These are phyloP conservation scores for Drosophila grimshawi DNA, from an alignment of 1,140 invertebrate genomes.

Conservation along the genomic window DNA sequence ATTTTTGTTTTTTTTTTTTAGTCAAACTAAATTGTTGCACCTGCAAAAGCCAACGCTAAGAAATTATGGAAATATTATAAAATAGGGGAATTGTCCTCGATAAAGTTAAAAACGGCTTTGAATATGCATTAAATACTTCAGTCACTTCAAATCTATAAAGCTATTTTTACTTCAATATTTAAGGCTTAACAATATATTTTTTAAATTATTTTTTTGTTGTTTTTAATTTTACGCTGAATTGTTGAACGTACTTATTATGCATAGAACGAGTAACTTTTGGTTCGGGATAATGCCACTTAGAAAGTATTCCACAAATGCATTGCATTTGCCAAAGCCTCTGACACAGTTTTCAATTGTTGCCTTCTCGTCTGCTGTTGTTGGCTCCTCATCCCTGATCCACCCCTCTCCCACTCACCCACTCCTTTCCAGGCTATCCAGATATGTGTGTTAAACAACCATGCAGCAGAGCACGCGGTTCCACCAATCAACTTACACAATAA, in stretches of 20 bases:
- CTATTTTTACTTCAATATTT: too few species aligned
- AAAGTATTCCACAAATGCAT: slow-evolving; percentile 77
- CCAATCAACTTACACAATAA: slow-evolving; percentile 62
- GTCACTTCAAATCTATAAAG: too few species aligned
- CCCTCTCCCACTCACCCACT: background rate
- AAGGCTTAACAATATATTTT: too few species aligned
- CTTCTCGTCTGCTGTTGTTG: slow-evolving; percentile 35
- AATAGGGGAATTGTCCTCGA: too few species aligned
- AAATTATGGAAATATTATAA: too few species aligned
- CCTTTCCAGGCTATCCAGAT: slow-evolving; percentile 2
- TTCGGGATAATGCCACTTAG: slow-evolving; percentile 65
- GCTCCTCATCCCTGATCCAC: background rate
- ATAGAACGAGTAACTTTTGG: slow-evolving; percentile 19
- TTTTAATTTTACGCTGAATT: background rate
- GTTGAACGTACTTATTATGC: slow-evolving; percentile 12
- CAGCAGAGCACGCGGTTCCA: slow-evolving; percentile 1
- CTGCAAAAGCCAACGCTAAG: too few species aligned
- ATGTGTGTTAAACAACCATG: slow-evolving; percentile 17
- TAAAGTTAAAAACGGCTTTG: too few species aligned
- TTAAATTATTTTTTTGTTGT: background rate
- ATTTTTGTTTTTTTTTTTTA: too few species aligned
- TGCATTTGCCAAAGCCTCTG: slow-evolving; percentile 47
- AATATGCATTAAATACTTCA: too few species aligned
- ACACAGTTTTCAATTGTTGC: slow-evolving; percentile 65
- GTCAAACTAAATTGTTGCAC: too few species aligned